Evolutionary conservation across 2,113 vertebrate genomes (phyloP), one percentile per base, ranked within the genome.

Genomic region (Zootoca vivipara): DNA sequence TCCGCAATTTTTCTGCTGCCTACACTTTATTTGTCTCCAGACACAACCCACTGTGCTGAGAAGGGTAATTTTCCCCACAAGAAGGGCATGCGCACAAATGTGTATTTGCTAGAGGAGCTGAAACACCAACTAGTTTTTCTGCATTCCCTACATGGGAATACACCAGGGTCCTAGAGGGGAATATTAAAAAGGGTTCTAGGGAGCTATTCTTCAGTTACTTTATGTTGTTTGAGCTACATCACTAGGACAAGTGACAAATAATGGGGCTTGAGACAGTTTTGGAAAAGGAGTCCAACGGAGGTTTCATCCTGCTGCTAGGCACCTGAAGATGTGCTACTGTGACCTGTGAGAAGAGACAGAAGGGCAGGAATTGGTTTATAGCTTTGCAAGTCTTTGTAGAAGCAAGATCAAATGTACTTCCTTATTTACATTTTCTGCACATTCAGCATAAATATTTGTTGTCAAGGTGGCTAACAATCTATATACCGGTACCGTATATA

Each of bases 261-360:
- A 38, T n/a, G 26, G 64, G 70, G 40, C 5, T 26, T 5, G 1
- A 35, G 42, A 28, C 28, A 33, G 15, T 12, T 35, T 33, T 35
- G 67, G 78, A 85, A 6, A 62, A 67, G 74, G 52, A 30, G 70
- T 10, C 7, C 86, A 2, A 75, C 22, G 15, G 89, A 84, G 81
- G 85, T 10, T 52, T 28, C 91, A 56, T 90, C 65, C 84, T 89
- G 91, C 46, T 77, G 88, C 64, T 5, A 42, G 94, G 83, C 92
- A 81, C 86, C 46, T 83, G 91, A 28, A 13, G 35, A 42, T 7
- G 26, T 40, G 67, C 4, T 6, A 9, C 46, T 58, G 6, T 86
- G 87, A 92, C 93, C 95, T 95, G 84, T 0, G 0, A 62, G 40
- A 67, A 75, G 30, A 87, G 38, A 75, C 0, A 20, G 67, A 30